Percentiles rank a stretch among this genome's conserved stretches.
Conservation (phyloP, 2,888 invertebrate species). For the Drosophila austrosaltans region DNA sequence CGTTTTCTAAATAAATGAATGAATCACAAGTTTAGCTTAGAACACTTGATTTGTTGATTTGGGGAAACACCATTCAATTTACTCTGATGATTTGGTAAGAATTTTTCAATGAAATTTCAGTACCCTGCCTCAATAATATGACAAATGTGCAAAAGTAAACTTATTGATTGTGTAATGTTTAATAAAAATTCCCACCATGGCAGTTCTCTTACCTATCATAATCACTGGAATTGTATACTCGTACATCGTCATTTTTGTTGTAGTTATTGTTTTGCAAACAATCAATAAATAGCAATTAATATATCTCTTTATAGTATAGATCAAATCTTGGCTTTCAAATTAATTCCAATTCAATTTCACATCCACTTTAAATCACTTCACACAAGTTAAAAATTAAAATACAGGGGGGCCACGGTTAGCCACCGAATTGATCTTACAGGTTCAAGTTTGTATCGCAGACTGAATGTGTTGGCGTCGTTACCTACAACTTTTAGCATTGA, state of each 20-base stretch:
- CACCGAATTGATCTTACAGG: conserved; percentile 65
- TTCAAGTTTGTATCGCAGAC: conserved; percentile 67
- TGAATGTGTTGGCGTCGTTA: conserved; percentile 50
- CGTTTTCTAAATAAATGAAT: too few species aligned
- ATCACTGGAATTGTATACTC: conserved; percentile 48
- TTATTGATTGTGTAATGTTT: neutral
- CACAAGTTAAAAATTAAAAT: conserved; percentile 4
- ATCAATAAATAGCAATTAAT: neutral
- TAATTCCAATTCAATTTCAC: conserved; percentile 1
- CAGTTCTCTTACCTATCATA: conserved; percentile 57
- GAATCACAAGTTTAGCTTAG: too few species aligned
- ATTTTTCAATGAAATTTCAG: too few species aligned
- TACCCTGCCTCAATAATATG: too few species aligned
- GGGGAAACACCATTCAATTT: neutral
- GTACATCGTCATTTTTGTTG: neutral
- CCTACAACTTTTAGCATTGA: conserved; percentile 45
- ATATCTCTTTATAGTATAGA: neutral
- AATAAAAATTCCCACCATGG: conserved; percentile 2
- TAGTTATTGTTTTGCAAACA: neutral
- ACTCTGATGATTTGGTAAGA: neutral
- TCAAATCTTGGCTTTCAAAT: neutral
- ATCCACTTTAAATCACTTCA: conserved; percentile 4
- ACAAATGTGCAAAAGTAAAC: neutral
- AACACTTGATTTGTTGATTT: neutral
- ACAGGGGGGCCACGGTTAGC: conserved; percentile 17